Base-by-base conservation (phyloP, 2,113 vertebrate genomes). In the Cephalopterus ornatus region DNA sequence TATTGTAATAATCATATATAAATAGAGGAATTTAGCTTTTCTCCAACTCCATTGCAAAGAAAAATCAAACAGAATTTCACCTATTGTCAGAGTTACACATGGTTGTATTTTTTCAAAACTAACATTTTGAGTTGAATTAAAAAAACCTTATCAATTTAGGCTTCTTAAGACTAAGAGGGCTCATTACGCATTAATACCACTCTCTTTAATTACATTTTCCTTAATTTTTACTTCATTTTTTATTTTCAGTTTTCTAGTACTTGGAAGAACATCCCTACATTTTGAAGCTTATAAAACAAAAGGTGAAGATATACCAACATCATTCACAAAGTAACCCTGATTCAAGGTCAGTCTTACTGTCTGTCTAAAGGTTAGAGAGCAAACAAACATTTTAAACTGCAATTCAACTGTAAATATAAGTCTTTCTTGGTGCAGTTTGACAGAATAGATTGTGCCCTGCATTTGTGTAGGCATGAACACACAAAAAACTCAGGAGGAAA, bases 381-480 rank as follows among this genome's bases (percentile, higher is more conserved):
- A 90, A 84, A 84, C 8, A 46, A 76, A 32, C 11, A 44, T 41
- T 87, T 80, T 32, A 41, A 56, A 89, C 14, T 53, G 22, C 35
- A 70, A 65, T 28, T 14, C 42, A 52, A 27, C 37, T 37, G 20
- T 14, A 74, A 76, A 32, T 26, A 8, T 8, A 37, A 58, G 5
- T 4, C 32, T 39, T 11, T 47, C 67, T 59, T 35, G 23, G 23
- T 28, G 23, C 26, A 63, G 56, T 15, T 35, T 70, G 37, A 16
- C 4, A 32, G 30, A n/a, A 27, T 9, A 47, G 8, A 2, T 49
- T 83, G 61, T 83, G 16, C 26, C 56, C 22, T 49, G 12, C 11
- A 5, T 6, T 6, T 16, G 15, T 7, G 9, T 23, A 13, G 22
- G 6, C 28, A 73, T 5, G 8, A 66, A 18, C 0, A 1, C 6